phyloP scores from a whole-genome alignment of 2,888 invertebrate genomes.

The Pristionchus exspectatus region DNA sequence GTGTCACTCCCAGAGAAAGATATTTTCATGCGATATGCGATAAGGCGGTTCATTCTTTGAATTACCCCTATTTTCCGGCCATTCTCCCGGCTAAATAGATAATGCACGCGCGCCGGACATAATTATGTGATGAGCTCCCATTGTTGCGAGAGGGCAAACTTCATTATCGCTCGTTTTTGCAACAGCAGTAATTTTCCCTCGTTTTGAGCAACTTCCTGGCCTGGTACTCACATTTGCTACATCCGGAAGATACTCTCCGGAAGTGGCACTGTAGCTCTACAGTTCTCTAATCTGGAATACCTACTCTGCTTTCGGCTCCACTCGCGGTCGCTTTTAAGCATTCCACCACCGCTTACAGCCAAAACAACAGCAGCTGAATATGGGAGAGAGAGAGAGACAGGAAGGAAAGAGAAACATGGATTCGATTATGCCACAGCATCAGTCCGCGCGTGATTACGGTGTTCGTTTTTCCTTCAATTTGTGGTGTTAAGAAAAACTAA shows the following conservation, averaged over 20 bases:
- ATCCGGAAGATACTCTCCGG: too few species aligned
- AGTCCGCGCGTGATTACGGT: too few species aligned
- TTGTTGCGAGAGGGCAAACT: background rate
- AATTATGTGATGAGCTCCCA: background rate
- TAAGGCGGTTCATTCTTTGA: background rate
- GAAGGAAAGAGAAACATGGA: background rate
- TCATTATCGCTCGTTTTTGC: background rate
- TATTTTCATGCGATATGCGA: too few species aligned
- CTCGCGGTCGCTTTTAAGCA: background rate
- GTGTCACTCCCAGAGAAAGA: too few species aligned
- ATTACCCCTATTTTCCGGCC: background rate
- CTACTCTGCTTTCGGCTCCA: too few species aligned
- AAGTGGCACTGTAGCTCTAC: too few species aligned
- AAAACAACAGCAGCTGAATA: conserved; percentile 12
- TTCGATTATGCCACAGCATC: background rate
- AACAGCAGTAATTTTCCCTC: background rate
- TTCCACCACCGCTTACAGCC: too few species aligned
- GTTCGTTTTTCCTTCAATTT: too few species aligned
- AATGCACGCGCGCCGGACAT: background rate
- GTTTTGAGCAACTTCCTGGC: background rate
- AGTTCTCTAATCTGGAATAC: too few species aligned
- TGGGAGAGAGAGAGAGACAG: background rate
- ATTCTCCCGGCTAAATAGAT: conserved; percentile 23
- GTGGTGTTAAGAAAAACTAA: too few species aligned
- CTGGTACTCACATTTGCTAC: too few species aligned